Evolutionary conservation across 2,113 vertebrate species (phyloP).

Genomic region (Noturus placidus): DNA sequence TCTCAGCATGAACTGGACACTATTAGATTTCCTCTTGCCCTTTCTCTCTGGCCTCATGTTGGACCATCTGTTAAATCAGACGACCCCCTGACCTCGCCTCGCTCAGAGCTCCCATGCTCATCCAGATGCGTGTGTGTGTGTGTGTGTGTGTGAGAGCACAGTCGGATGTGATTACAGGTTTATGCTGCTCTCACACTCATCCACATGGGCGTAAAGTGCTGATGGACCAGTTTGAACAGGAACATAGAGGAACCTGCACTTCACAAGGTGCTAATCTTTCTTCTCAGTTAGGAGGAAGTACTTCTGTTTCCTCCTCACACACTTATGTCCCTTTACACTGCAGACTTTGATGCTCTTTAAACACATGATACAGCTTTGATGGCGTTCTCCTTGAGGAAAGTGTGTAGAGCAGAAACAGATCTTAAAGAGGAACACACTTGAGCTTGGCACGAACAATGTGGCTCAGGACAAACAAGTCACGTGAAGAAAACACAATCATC

Average conservation of each 20-base stretch:
- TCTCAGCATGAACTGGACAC: not conserved
- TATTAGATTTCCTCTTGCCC: not conserved
- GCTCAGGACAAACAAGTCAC: not conserved
- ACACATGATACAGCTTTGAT: not conserved
- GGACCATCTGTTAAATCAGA: conserved; percentile 25
- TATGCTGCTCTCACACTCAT: not conserved
- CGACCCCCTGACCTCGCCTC: not conserved
- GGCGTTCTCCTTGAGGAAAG: not conserved
- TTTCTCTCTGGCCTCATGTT: conserved; percentile 16
- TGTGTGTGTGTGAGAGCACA: not conserved
- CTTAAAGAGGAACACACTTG: not conserved
- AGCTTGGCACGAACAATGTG: not conserved
- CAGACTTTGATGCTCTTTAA: not conserved
- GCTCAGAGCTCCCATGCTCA: not conserved
- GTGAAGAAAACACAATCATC: not conserved
- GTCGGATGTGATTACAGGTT: not conserved
- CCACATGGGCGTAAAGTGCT: not conserved
- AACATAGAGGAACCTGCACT: not conserved
- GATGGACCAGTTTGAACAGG: not conserved
- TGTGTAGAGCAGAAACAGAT: not conserved
- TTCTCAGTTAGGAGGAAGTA: not conserved
- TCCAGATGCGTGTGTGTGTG: not conserved
- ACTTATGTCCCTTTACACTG: not conserved
- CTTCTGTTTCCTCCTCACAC: too few relatives aligned
- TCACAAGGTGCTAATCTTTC: not conserved